These are phyloP conservation scores for Lacerta bilineata DNA, from an alignment of 2,797 vertebrate species.

Conservation along the genomic window DNA sequence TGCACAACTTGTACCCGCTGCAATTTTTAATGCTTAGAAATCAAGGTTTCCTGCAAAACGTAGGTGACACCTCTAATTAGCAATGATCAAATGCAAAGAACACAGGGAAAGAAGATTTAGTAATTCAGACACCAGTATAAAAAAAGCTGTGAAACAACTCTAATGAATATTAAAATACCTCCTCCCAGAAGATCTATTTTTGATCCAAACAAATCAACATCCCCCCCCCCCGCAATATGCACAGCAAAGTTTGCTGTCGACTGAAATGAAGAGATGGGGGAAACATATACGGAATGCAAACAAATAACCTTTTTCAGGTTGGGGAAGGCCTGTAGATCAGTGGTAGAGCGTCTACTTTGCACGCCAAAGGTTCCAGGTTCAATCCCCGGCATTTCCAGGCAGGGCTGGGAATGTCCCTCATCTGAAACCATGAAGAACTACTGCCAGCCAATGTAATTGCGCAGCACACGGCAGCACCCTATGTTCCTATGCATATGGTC, in stretches of 20 bases:
- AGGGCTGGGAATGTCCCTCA: too few relatives aligned
- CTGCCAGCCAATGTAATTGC: too few relatives aligned
- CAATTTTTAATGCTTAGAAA: slow-evolving; percentile 43
- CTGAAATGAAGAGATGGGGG: background rate
- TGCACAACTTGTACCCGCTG: slow-evolving; percentile 18
- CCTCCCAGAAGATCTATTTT: slow-evolving; percentile 50
- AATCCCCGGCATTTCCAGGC: too few relatives aligned
- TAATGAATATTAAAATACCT: slow-evolving; percentile 51
- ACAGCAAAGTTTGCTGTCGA: slow-evolving; percentile 26
- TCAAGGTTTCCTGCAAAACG: slow-evolving; percentile 47
- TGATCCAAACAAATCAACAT: slow-evolving; percentile 39
- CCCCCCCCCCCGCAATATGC: slow-evolving; percentile 25
- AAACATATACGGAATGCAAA: background rate
- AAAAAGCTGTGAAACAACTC: slow-evolving; percentile 61
- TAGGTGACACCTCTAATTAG: slow-evolving; percentile 55
- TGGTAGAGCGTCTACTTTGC: too few relatives aligned
- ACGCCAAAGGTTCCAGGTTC: too few relatives aligned
- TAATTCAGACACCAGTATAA: slow-evolving; percentile 41
- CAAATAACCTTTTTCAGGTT: background rate
- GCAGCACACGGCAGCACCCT: too few relatives aligned
- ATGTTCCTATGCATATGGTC: too few relatives aligned
- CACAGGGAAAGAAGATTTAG: slow-evolving; percentile 42
- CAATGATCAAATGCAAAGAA: slow-evolving; percentile 62
- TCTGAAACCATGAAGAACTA: too few relatives aligned
- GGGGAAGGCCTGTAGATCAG: too few relatives aligned